These are phyloP conservation scores for Barbus barbus DNA, from an alignment of 2,113 vertebrate genomes.

Conservation along the genomic window DNA sequence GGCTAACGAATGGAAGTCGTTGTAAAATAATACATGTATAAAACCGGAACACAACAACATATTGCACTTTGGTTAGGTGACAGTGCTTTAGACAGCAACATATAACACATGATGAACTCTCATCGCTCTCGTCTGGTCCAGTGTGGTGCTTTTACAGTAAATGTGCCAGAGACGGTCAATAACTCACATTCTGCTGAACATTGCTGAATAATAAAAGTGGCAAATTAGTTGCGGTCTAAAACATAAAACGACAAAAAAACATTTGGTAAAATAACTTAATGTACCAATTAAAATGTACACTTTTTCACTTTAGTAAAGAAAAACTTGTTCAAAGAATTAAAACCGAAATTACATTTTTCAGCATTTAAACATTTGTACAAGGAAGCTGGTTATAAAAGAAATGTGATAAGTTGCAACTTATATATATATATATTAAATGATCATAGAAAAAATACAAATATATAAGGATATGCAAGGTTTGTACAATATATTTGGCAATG, in stretches of 20 bases:
- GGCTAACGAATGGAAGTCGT: background rate
- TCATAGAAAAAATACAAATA: conserved; percentile 24
- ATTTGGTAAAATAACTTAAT: background rate
- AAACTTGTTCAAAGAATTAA: background rate
- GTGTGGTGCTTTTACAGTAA: conserved; percentile 49
- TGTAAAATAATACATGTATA: conserved; percentile 47
- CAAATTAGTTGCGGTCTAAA: background rate
- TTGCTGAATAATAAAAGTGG: conserved; percentile 10
- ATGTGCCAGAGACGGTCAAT: background rate
- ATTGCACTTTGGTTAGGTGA: conserved; percentile 75
- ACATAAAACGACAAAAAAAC: background rate
- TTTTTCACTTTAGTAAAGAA: background rate
- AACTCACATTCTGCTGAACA: conserved; percentile 19
- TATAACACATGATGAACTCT: conserved; percentile 31
- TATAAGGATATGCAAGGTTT: background rate
- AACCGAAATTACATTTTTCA: too few species aligned
- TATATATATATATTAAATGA: conserved; percentile 15
- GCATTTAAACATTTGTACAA: conserved; percentile 9
- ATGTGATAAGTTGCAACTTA: conserved; percentile 5
- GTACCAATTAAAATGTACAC: conserved; percentile 12
- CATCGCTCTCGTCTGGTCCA: conserved; percentile 6
- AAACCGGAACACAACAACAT: conserved; percentile 29
- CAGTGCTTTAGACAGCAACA: conserved; percentile 62
- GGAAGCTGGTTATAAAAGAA: background rate
- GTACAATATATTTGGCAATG: conserved; percentile 39